A percentile compares a stretch with the other conserved stretches of the same genome.
Conservation (phyloP, 2,888 invertebrate species). For the Lochmaea capreae region DNA sequence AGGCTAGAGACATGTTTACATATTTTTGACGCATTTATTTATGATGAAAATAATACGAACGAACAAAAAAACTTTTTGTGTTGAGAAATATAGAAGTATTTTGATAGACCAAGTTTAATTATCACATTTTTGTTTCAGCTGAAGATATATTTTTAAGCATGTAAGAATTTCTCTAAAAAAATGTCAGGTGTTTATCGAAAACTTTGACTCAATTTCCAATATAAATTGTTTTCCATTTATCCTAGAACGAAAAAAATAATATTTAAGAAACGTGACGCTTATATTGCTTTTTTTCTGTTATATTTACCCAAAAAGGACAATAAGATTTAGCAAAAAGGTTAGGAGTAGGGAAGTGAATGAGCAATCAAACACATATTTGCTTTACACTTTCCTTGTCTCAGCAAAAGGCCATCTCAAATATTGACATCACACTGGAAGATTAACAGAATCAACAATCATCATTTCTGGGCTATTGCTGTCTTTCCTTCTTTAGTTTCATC, state of each 20-base stretch:
- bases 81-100: too few relatives aligned
- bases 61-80: too few relatives aligned
- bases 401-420: constrained; percentile 48
- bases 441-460: constrained; percentile 48
- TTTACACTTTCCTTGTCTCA: constrained; percentile 46
- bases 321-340: constrained; percentile 23
- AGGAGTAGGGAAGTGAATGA: constrained; percentile 39
- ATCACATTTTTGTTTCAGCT: too few relatives aligned
- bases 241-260: not conserved
- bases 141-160: too few relatives aligned
- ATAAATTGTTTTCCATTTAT: too few relatives aligned
- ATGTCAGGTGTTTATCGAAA: too few relatives aligned
- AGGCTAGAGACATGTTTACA: not conserved
- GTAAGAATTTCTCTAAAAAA: too few relatives aligned
- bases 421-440: constrained; percentile 46
- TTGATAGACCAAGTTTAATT: too few relatives aligned
- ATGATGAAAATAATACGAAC: too few relatives aligned
- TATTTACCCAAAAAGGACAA: constrained; percentile 34
- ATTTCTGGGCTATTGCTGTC: constrained; percentile 42
- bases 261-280: not conserved
- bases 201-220: too few relatives aligned
- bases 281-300: constrained; percentile 21
- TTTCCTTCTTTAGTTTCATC: constrained; percentile 37
- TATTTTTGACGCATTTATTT: too few relatives aligned
- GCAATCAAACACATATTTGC: constrained; percentile 45